Conservation (phyloP, 2,797 vertebrate species). For the Falco biarmicus region DNA sequence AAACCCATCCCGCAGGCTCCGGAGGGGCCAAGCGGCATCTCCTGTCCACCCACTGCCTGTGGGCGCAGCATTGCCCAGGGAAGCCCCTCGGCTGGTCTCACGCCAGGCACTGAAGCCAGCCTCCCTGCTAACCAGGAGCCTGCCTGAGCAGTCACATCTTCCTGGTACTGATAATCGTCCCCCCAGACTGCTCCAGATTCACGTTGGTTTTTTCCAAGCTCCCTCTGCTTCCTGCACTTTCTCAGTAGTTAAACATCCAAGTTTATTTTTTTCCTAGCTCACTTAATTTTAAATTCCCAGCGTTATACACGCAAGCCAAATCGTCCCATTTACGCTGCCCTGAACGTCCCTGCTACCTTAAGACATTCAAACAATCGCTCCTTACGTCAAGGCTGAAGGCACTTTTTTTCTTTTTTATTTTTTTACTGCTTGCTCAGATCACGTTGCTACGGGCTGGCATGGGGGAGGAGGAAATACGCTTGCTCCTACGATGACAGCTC, state of each 20-base stretch:
- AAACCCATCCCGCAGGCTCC: not conserved
- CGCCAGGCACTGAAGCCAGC: not conserved
- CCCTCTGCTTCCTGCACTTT: not conserved
- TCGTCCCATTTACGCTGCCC: accelerated
- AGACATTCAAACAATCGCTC: not conserved
- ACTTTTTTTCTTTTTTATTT: not conserved
- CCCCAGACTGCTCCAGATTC: not conserved
- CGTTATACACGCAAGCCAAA: not conserved
- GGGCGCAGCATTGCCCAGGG: not conserved
- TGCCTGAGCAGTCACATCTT: not conserved
- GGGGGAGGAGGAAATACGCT: not conserved
- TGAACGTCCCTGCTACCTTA: not conserved
- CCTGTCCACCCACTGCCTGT: not conserved
- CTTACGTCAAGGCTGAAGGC: not conserved
- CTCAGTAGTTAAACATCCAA: not conserved
- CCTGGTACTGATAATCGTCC: not conserved
- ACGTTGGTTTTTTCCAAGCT: not conserved
- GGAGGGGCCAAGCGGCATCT: accelerated
- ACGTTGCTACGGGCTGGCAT: not conserved
- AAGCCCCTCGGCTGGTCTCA: not conserved
- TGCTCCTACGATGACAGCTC: slow-evolving; percentile 20
- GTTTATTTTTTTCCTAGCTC: not conserved
- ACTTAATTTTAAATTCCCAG: not conserved
- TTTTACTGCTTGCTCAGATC: not conserved
- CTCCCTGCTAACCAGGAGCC: not conserved